Conservation (phyloP, 2,888 invertebrate genomes). For the Hirtodrosophila confusa region DNA sequence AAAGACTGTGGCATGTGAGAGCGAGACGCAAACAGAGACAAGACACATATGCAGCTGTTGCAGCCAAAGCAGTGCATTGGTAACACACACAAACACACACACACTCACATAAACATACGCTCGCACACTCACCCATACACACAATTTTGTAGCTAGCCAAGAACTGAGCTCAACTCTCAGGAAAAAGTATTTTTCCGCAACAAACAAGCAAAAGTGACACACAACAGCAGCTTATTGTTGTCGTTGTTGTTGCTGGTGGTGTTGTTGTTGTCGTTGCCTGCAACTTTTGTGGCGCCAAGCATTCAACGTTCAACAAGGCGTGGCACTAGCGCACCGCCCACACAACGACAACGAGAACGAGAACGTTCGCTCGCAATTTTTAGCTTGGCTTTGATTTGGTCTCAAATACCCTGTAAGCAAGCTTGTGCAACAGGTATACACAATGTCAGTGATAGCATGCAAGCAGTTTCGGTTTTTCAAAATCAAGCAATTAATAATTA, state of each 20-base stretch:
- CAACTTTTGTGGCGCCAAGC: conserved; percentile 50
- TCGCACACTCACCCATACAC: conserved; percentile 1
- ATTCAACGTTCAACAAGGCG: conserved; percentile 62
- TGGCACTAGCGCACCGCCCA: conserved; percentile 68
- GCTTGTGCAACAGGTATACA: neutral
- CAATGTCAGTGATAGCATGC: too few species aligned
- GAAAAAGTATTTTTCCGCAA: conserved; percentile 70
- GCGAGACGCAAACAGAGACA: conserved; percentile 54
- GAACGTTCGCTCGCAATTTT: conserved; percentile 41
- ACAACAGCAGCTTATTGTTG: conserved; percentile 66
- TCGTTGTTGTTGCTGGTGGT: conserved; percentile 19
- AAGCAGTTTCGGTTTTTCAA: too few species aligned
- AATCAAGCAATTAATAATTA: too few species aligned
- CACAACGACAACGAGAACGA: conserved; percentile 21
- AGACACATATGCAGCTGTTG: conserved; percentile 58
- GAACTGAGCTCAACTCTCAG: conserved; percentile 42
- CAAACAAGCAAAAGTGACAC: conserved; percentile 78
- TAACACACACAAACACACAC: conserved; percentile 22
- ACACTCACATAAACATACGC: conserved; percentile 11
- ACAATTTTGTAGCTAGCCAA: conserved; percentile 6
- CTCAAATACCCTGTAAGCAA: conserved; percentile 18
- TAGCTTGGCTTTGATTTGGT: conserved; percentile 48
- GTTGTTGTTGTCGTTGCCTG: conserved; percentile 11
- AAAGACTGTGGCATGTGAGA: conserved; percentile 50
- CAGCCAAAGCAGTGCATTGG: conserved; percentile 35